Base-by-base conservation (phyloP, 2,113 vertebrate genomes). In the Asarcornis scutulata region DNA sequence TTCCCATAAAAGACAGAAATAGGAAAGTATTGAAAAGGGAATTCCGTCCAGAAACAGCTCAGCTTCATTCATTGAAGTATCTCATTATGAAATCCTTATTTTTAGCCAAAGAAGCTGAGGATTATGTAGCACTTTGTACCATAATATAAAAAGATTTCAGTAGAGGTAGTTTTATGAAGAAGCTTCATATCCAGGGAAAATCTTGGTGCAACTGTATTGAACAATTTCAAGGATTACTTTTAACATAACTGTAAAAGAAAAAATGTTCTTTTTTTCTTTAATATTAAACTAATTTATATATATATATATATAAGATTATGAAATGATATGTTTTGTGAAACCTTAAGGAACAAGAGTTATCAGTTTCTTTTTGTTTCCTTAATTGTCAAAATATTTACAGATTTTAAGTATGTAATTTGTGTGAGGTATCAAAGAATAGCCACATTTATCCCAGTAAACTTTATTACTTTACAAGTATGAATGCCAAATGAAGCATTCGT, bases 61-160 rank as follows among this genome's bases (percentile, higher is more conserved):
- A 63, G 7, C 25, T 50, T 29, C 5, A 22, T 3, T 1, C 4
- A 4, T 10, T 53, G 27, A 22, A 27, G 4, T 23, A 1, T 2
- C 6, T 50, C 17, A 14, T 14, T 15, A 34, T 4, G 6, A 86
- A 62, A 26, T 32, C 5, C 13, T 87, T 62, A 2, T 27, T 13
- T 71, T 86, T 63, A 29, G 11, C 29, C n/a, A 75, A 38, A 81
- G 9, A 36, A 79, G 2, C 7, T 5, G 3, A 66, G 2, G 1
- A 5, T 77, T 0, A 3, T 11, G 16, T 15, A 63, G 31, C 13
- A n/a, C 26, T 52, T 68, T 38, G 13, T 40, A 40, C 11, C 21
- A 29, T 6, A 46, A 68, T 18, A 15, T 29, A 79, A 34, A 71
- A 71, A 40, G 42, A 27, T 68, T 71, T 78, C n/a, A n/a, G 7